Conservation (phyloP, 1,140 invertebrate genomes). For the Megalonaias nervosa region DNA sequence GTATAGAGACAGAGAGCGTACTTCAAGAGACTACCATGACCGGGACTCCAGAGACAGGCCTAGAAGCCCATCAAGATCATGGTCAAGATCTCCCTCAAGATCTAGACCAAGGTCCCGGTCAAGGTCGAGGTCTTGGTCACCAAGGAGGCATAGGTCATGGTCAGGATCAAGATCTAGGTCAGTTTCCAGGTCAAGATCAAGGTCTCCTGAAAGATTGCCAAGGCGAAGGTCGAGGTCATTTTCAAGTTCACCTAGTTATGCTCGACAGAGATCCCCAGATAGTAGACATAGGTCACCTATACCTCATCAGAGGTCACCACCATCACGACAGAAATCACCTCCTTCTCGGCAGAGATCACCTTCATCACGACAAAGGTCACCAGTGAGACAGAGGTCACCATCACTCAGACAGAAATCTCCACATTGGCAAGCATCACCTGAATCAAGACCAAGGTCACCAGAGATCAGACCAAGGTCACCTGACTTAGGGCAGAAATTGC, state of each 20-base stretch:
- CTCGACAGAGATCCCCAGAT: background rate
- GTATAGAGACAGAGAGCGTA: conserved; percentile 48
- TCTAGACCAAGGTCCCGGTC: conserved; percentile 31
- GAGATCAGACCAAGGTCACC: conserved; percentile 44
- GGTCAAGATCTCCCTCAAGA: conserved; percentile 24
- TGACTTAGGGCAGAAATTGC: too few relatives aligned
- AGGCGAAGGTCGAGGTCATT: conserved; percentile 5
- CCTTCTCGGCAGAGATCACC: too few relatives aligned
- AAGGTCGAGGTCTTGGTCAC: conserved; percentile 40
- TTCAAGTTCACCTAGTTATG: conserved; percentile 15
- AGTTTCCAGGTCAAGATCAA: background rate
- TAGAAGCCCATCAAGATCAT: conserved; percentile 41
- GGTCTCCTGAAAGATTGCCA: conserved; percentile 34
- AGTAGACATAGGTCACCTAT: too few relatives aligned
- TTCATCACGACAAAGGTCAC: background rate
- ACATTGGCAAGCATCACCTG: conserved; percentile 3
- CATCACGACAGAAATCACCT: too few relatives aligned
- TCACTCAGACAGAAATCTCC: conserved; percentile 9
- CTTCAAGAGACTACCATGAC: conserved; percentile 11
- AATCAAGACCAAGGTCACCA: too few relatives aligned
- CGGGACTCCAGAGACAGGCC: conserved; percentile 29
- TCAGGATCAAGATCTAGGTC: conserved; percentile 27
- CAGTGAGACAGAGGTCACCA: conserved; percentile 34
- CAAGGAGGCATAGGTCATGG: conserved; percentile 23
- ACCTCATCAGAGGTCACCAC: too few relatives aligned